Conservation (phyloP, 2,888 invertebrate genomes). For the Onthophagus sagittarius region DNA sequence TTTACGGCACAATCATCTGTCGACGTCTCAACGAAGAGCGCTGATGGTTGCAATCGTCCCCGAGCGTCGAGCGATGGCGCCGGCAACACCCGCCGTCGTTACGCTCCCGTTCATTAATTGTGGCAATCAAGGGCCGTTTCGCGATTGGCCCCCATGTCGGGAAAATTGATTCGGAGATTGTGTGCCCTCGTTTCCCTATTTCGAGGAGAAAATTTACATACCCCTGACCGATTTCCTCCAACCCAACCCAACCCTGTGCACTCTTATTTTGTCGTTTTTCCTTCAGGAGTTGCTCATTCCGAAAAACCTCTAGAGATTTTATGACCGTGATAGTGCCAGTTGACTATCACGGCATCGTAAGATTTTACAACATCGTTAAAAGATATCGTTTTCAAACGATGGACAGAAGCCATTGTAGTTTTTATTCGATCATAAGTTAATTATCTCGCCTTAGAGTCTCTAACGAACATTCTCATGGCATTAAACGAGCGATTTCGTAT, state of each 20-base stretch:
- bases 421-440: not conserved
- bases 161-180: conserved; percentile 28
- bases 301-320: not conserved
- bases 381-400: not conserved
- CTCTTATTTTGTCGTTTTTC: not conserved
- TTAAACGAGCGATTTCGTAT: not conserved
- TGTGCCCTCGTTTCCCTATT: conserved; percentile 2
- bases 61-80: not conserved
- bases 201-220: conserved; percentile 17
- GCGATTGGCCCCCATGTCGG: conserved; percentile 21
- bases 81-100: not conserved
- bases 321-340: not conserved
- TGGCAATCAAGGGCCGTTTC: conserved; percentile 27
- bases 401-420: not conserved
- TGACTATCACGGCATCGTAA: not conserved
- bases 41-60: conserved; percentile 4
- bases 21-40: not conserved
- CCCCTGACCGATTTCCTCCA: not conserved
- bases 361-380: not conserved
- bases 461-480: not conserved
- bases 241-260: not conserved
- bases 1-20: not conserved
- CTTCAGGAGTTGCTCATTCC: not conserved
- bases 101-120: conserved; percentile 24
- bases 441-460: not conserved